Conservation (phyloP, 1,140 invertebrate genomes). For the Aricia agestis region DNA sequence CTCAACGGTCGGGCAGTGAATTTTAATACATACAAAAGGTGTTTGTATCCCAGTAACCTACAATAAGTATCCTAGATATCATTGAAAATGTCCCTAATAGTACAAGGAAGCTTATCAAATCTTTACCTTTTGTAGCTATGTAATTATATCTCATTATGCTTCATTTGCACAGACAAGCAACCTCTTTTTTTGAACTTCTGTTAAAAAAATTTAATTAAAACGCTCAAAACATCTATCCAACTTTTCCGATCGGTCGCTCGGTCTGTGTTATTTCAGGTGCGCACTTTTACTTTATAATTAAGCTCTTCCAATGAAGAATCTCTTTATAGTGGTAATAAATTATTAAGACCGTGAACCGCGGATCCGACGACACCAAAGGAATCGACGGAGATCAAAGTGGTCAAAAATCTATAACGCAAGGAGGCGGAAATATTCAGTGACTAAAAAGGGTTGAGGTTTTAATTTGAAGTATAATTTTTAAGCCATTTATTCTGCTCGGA, state of each 20-base stretch:
- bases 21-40: too few relatives aligned
- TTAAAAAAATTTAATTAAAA: not conserved
- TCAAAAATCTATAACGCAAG: conserved; percentile 55
- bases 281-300: conserved; percentile 7
- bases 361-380: conserved; percentile 16
- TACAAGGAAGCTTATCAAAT: too few relatives aligned
- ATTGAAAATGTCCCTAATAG: too few relatives aligned
- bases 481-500: conserved; percentile 10
- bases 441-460: conserved; percentile 53
- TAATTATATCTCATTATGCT: too few relatives aligned
- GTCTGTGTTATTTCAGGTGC: conserved; percentile 11
- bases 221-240: not conserved
- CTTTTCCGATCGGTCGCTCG: not conserved
- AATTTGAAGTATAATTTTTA: conserved; percentile 54
- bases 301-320: not conserved
- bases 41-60: too few relatives aligned
- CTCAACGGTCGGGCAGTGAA: too few relatives aligned
- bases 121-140: too few relatives aligned
- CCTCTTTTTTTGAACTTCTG: not conserved
- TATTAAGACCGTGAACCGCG: not conserved
- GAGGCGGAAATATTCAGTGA: conserved; percentile 46
- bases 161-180: not conserved
- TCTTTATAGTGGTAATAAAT: conserved; percentile 13
- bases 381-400: conserved; percentile 57
- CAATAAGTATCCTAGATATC: too few relatives aligned